Evolutionary conservation across 2,797 vertebrate genomes (phyloP).

Genomic region (Numenius phaeopus): DNA sequence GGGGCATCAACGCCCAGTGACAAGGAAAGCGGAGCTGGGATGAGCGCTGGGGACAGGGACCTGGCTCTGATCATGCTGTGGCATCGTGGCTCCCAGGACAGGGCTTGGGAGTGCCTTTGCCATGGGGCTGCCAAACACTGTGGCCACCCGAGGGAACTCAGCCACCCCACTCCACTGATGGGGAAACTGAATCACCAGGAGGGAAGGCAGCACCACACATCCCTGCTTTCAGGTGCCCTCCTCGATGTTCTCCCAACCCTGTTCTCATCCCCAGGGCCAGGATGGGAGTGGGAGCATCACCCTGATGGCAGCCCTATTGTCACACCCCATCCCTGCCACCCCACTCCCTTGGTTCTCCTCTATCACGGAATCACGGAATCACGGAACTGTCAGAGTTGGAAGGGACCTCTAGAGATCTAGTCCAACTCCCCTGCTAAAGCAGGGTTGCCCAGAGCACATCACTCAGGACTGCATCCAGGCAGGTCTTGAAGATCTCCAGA

Average conservation of each 20-base stretch:
- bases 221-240: neutral
- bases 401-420: too few relatives aligned
- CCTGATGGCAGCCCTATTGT: fast-evolving
- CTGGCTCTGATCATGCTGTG: fast-evolving
- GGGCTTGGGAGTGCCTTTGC: neutral
- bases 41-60: neutral
- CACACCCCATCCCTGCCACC: neutral
- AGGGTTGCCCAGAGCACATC: too few relatives aligned
- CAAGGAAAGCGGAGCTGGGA: neutral
- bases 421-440: too few relatives aligned
- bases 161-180: fast-evolving
- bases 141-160: neutral
- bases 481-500: too few relatives aligned
- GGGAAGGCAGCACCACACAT: neutral
- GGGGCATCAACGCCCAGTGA: fast-evolving
- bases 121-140: neutral
- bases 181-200: neutral
- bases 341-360: fast-evolving
- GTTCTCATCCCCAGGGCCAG: neutral
- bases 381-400: too few relatives aligned
- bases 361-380: too few relatives aligned
- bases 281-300: fast-evolving
- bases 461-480: too few relatives aligned
- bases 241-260: neutral
- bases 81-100: neutral